Base-by-base conservation (phyloP, 2,797 vertebrate genomes). In the Gymnocypris eckloni region DNA sequence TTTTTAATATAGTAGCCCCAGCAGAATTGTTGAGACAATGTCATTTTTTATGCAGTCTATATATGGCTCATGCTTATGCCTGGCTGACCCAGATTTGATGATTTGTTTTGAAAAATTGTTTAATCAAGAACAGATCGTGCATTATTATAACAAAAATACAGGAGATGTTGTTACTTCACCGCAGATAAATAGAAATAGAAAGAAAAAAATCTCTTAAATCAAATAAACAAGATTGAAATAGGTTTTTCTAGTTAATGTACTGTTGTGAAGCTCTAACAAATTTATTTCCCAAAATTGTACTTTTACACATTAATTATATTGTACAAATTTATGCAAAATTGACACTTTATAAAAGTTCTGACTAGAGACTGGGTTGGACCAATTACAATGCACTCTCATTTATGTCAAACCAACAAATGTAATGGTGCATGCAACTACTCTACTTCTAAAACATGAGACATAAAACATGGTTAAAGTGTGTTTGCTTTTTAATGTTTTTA, bases 21-120 rank as follows among this genome's bases (percentile, higher is more conserved):
- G 79, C 59, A 67, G 84, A 66, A 72, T 4, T 48, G 66, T 85
- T 75, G 22, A 80, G 52, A 85, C 76, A 71, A 28, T 72, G 43
- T 39, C 15, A 20, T 69, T 83, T 61, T n/a, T 50, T 66, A 33
- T 48, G 18, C 4, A 6, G 12, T 59, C 76, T 79, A 22, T 71
- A 61, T 71, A 84, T 67, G 48, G 52, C 33, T 48, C 59, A 52
- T n/a, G 73, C 2, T 76, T 67, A 67, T 33, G 37, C n/a, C 37
- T 56, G 78, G 20, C 64, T 84, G 50, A 70, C 33, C n/a, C 59
- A 77, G 43, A 83, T 75, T 75, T 75, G 39, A 18, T 41, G 6
- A 12, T 20, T 64, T 52, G 5, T 76, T 41, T 28, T 39, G 2
- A 50, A 33, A 43, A 84, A 69, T 6, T 37, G 56, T 48, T 77